Base-by-base conservation (phyloP, 2,888 invertebrate genomes). In the Temnothorax unifasciatus region DNA sequence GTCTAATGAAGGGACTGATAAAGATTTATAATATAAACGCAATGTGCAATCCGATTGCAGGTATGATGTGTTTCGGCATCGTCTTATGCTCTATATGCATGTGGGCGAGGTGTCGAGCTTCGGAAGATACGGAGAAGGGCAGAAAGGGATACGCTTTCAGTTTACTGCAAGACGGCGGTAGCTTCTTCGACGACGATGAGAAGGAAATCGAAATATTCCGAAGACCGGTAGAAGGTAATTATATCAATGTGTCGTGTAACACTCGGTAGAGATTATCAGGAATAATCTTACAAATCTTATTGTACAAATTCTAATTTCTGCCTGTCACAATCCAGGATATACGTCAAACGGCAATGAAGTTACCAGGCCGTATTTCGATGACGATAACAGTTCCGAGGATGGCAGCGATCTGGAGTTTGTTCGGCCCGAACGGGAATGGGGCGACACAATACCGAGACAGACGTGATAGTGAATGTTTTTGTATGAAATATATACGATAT, bases 301-400 rank as follows among this genome's bases (percentile, higher is more conserved):
- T 59, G 3, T n/a, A 15, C 47, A 15, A 69, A 44, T 50, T 61
- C 41, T 41, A 76, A 73, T 64, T 77, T 52, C 34, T 52, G 61
- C 54, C 66, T 71, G 34, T 47, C 41, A 38, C 79, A 73, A 88
- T 86, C 25, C 64, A 89, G 89, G 83, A 50, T 88, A 90, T 71
- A 83, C 87, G 50, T 71, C 86, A 76, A 85, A 86, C 29, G 63
- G 85, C 47, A 69, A 73, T 29, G 85, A 86, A 61, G 82, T 89
- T 34, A 95, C 92, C 91, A 96, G 96, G 91, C 97, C 97, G 0
- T 97, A 97, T 93, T 97, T 92, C 71, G 97, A 97, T 88, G 97
- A 97, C 44, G 97, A 97, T 63, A 96, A 97, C 4, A 96, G 96
- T 0, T 96, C 96, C 0, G 95, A 96, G 47, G 96, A 96, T 74